A percentile compares a stretch with the other conserved stretches of the same genome.
Evolutionary conservation across 2,888 invertebrate species (phyloP).

Genomic region (Odontothrips loti): DNA sequence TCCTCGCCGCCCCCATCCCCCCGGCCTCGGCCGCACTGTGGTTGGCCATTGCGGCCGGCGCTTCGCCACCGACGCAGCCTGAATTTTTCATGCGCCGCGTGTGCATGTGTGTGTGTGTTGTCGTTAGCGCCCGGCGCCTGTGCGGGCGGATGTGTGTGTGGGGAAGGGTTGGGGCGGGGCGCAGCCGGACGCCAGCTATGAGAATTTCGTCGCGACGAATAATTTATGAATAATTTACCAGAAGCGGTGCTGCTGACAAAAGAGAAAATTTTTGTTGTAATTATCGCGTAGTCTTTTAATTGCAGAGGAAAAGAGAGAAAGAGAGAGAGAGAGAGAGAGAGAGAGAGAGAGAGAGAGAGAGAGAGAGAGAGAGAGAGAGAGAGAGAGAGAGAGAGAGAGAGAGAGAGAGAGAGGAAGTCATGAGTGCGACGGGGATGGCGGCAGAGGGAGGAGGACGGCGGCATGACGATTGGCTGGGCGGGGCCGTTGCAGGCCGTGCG

Average conservation of each 20-base stretch:
- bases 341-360: not conserved
- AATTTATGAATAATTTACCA: not conserved
- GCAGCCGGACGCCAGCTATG: not conserved
- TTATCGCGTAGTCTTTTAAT: not conserved
- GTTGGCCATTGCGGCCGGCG: not conserved
- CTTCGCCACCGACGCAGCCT: not conserved
- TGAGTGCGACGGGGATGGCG: not conserved
- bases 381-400: not conserved
- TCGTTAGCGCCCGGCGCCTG: not conserved
- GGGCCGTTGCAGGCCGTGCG: not conserved
- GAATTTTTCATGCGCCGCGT: conserved; percentile 19
- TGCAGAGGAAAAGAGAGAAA: not conserved
- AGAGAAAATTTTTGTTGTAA: not conserved
- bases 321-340: not conserved
- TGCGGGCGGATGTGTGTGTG: not conserved
- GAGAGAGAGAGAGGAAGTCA: not conserved
- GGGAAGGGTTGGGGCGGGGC: not conserved
- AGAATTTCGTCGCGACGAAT: not conserved
- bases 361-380: not conserved
- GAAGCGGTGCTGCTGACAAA: not conserved
- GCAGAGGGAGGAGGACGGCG: too few relatives aligned
- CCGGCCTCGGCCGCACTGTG: not conserved
- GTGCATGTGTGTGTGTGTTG: not conserved
- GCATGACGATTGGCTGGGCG: not conserved
- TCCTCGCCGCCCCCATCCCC: not conserved